These are phyloP conservation scores for Himantopus leucocephalus DNA, from an alignment of 2,113 vertebrate species.

Conservation along the genomic window DNA sequence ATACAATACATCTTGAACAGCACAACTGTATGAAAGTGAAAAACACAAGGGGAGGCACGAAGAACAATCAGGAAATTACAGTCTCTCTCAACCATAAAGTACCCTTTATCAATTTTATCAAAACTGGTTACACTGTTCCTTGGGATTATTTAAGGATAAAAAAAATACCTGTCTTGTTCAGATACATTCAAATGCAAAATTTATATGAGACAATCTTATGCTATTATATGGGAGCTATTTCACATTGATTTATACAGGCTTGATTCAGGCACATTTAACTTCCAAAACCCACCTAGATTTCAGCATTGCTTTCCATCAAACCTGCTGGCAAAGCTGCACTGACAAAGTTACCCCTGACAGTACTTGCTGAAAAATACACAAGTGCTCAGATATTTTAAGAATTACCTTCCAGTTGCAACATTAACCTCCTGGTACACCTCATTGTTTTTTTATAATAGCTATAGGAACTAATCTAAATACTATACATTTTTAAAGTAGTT, in stretches of 20 bases:
- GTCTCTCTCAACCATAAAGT: conserved; percentile 44
- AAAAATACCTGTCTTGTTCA: conserved; percentile 13
- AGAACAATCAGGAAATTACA: conserved; percentile 57
- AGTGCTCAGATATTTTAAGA: not conserved
- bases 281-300: not conserved
- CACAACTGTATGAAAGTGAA: conserved; percentile 19
- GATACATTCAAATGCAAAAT: conserved; percentile 14
- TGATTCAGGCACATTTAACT: not conserved
- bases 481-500: not conserved
- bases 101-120: conserved; percentile 57
- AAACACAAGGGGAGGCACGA: conserved; percentile 37
- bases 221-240: not conserved
- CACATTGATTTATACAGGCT: conserved; percentile 23
- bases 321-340: not conserved
- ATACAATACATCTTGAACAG: conserved; percentile 42
- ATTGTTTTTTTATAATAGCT: not conserved
- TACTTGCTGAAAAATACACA: not conserved
- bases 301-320: conserved; percentile 10
- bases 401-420: not conserved
- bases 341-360: not conserved
- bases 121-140: not conserved
- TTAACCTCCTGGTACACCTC: not conserved
- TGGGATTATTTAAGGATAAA: conserved; percentile 42
- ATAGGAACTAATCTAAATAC: not conserved
- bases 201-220: not conserved